Evolutionary conservation across 2,113 vertebrate genomes (phyloP).

Genomic region (Notarius quadriscutis): DNA sequence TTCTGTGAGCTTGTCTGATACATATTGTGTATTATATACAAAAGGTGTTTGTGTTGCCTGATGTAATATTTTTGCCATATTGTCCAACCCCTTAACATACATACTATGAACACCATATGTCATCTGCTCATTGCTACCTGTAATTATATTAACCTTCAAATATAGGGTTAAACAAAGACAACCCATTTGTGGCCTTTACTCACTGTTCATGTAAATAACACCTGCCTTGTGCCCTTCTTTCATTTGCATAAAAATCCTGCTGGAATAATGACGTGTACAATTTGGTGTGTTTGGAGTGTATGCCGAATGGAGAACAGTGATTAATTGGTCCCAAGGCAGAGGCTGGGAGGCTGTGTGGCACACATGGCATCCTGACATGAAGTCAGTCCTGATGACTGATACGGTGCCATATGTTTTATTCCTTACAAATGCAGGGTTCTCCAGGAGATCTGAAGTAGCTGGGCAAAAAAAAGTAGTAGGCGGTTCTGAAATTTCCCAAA

Average conservation of each 20-base stretch:
- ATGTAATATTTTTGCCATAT: neutral
- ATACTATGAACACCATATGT: neutral
- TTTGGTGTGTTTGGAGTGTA: neutral
- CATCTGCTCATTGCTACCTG: neutral
- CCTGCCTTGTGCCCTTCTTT: neutral
- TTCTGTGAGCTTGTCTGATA: neutral
- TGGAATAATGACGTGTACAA: slow-evolving; percentile 10
- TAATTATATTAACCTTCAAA: slow-evolving; percentile 43
- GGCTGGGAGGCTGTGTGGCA: slow-evolving; percentile 36
- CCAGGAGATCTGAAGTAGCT: too few relatives aligned
- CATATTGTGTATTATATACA: neutral
- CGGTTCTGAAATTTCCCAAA: too few relatives aligned
- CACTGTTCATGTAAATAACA: slow-evolving; percentile 22
- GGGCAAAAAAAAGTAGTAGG: too few relatives aligned
- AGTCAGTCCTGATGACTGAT: neutral
- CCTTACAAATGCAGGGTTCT: neutral
- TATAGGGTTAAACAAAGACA: slow-evolving; percentile 31
- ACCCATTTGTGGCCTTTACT: neutral
- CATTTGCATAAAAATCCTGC: slow-evolving; percentile 44
- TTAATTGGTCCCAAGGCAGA: slow-evolving; percentile 56
- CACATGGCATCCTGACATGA: slow-evolving; percentile 24
- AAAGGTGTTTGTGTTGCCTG: neutral
- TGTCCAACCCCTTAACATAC: neutral
- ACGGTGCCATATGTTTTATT: neutral
- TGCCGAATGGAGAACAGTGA: slow-evolving; percentile 33